Conservation (phyloP, 2,888 invertebrate genomes). For the Xylota sylvarum region DNA sequence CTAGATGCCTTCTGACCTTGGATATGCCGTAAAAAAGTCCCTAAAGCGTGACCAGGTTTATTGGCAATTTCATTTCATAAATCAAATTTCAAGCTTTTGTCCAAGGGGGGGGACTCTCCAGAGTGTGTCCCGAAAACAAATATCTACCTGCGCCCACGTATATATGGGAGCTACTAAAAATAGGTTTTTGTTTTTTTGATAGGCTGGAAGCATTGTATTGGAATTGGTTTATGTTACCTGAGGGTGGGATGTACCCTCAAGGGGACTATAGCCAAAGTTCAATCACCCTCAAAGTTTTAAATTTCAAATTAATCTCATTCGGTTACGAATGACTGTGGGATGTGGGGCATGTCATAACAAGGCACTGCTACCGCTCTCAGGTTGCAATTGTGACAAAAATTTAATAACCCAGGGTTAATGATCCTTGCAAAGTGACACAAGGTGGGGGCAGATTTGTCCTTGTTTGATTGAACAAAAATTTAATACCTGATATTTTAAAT, state of each 20-base stretch:
- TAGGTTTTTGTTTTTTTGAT: not conserved
- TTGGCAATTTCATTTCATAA: constrained; percentile 51
- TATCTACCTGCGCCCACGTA: not conserved
- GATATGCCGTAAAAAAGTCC: constrained; percentile 7
- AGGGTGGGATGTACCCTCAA: not conserved
- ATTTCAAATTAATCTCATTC: constrained; percentile 9
- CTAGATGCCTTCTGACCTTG: constrained; percentile 14
- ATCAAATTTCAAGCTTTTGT: constrained; percentile 39
- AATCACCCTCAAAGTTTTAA: constrained; percentile 15
- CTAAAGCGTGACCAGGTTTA: constrained; percentile 29
- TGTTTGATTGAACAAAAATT: too few relatives aligned
- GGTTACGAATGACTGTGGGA: not conserved
- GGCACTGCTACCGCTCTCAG: not conserved
- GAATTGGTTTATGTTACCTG: constrained; percentile 7
- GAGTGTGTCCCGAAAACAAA: not conserved
- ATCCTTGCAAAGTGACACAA: too few relatives aligned
- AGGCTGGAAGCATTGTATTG: not conserved
- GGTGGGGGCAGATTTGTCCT: too few relatives aligned
- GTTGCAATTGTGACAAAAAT: not conserved
- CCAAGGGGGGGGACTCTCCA: not conserved
- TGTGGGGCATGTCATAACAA: not conserved
- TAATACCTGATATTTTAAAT: too few relatives aligned
- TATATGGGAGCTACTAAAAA: constrained; percentile 2
- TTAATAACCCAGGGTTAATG: not conserved
- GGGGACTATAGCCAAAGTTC: not conserved